Conservation (phyloP, 2,113 vertebrate genomes). For the Dicaeum eximium region DNA sequence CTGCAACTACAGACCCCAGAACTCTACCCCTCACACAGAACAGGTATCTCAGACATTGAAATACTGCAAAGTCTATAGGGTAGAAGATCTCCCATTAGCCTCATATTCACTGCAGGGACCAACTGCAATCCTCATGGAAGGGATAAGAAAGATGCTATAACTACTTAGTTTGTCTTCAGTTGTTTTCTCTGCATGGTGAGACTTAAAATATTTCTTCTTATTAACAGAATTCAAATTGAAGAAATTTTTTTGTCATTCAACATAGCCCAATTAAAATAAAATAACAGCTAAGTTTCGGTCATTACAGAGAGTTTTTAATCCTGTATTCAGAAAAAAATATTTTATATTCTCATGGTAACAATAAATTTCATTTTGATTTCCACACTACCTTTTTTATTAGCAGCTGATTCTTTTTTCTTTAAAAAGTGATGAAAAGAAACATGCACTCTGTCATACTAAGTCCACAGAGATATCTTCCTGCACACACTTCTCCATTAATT, state of each 20-base stretch:
- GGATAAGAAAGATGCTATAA: background rate
- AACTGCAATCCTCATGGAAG: background rate
- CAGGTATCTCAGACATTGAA: background rate
- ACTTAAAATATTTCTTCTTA: background rate
- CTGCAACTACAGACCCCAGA: background rate
- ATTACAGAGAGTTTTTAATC: constrained; percentile 5
- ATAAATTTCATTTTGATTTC: constrained; percentile 5
- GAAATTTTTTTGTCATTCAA: background rate
- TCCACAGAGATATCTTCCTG: background rate
- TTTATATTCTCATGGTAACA: background rate
- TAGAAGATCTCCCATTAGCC: background rate
- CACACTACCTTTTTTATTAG: background rate
- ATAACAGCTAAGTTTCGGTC: background rate
- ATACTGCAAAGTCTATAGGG: background rate
- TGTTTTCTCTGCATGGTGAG: background rate
- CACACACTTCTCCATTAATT: background rate
- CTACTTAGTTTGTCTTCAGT: background rate
- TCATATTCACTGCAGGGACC: background rate
- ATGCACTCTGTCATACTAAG: accelerated
- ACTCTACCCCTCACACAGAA: background rate
- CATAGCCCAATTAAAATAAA: background rate
- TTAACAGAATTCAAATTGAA: constrained; percentile 17
- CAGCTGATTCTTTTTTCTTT: background rate
- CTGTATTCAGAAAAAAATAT: background rate
- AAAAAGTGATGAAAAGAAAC: background rate